These are phyloP conservation scores for Apoda limacodes DNA, from an alignment of 2,888 invertebrate genomes.

Conservation along the genomic window DNA sequence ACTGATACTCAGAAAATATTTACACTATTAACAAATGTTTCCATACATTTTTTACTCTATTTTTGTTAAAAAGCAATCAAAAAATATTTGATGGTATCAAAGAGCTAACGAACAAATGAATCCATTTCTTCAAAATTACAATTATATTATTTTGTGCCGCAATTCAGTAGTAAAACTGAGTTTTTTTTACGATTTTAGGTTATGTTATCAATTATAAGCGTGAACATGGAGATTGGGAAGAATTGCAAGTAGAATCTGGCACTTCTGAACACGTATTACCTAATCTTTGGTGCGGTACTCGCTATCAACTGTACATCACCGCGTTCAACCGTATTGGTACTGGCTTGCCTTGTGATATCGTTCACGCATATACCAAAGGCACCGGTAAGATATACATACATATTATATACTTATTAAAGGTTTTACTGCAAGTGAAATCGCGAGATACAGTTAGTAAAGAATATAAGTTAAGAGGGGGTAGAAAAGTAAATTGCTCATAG, in stretches of 20 bases:
- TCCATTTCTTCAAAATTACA: too few relatives aligned
- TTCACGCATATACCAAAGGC: slow-evolving; percentile 86
- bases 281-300: slow-evolving; percentile 89
- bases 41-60: too few relatives aligned
- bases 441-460: too few relatives aligned
- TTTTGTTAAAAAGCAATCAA: too few relatives aligned
- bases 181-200: slow-evolving; percentile 51
- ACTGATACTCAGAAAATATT: too few relatives aligned
- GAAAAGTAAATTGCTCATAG: too few relatives aligned
- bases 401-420: too few relatives aligned
- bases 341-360: slow-evolving; percentile 88
- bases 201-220: slow-evolving; percentile 92
- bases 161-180: not conserved
- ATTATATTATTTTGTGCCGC: not conserved
- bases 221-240: slow-evolving; percentile 93
- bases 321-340: slow-evolving; percentile 93
- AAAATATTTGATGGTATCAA: too few relatives aligned
- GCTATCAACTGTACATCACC: slow-evolving; percentile 89
- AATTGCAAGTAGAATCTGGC: slow-evolving; percentile 85
- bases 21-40: too few relatives aligned
- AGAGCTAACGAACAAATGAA: too few relatives aligned
- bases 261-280: slow-evolving; percentile 83
- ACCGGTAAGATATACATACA: slow-evolving; percentile 76
- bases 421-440: too few relatives aligned
- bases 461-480: too few relatives aligned